Percentiles rank a stretch among this genome's conserved stretches.
Conservation (phyloP, 2,888 invertebrate genomes). For the Phaonia tiefii region DNA sequence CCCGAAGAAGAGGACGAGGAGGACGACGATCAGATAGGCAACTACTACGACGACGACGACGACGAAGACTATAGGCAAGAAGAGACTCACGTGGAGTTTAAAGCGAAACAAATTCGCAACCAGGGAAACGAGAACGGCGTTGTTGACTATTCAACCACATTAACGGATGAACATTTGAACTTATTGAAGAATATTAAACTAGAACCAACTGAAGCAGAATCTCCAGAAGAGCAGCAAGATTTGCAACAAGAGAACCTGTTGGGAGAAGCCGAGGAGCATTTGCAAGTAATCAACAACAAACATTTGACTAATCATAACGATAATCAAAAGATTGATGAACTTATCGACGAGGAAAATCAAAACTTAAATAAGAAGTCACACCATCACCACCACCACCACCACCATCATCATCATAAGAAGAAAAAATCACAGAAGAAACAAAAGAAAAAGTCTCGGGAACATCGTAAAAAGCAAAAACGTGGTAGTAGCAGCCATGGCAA, state of each 20-base stretch:
- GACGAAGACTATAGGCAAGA: conserved; percentile 53
- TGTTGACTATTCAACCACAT: conserved; percentile 30
- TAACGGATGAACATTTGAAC: conserved; percentile 59
- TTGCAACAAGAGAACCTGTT: neutral
- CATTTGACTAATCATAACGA: conserved; percentile 59
- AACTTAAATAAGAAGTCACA: conserved; percentile 58
- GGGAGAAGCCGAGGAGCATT: conserved; percentile 4
- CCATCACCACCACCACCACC: conserved; percentile 40
- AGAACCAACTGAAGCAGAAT: conserved; percentile 41
- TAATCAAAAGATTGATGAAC: conserved; percentile 61
- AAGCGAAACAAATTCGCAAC: conserved; percentile 40
- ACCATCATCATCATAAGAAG: conserved; percentile 72
- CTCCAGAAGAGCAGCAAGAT: conserved; percentile 21
- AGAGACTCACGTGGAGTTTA: conserved; percentile 48
- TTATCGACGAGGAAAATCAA: conserved; percentile 60
- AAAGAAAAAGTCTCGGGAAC: conserved; percentile 76
- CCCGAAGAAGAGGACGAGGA: conserved; percentile 76
- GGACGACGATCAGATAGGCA: conserved; percentile 67
- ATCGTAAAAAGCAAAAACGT: conserved; percentile 76
- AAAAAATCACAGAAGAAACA: conserved; percentile 77
- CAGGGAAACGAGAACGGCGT: conserved; percentile 19
- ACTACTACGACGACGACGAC: conserved; percentile 49
- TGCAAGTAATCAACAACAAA: conserved; percentile 26
- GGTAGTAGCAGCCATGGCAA: conserved; percentile 44
- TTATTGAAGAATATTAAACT: conserved; percentile 62